Evolutionary conservation across 2,113 vertebrate species (phyloP).

Genomic region (Neodontobutis hainanensis): DNA sequence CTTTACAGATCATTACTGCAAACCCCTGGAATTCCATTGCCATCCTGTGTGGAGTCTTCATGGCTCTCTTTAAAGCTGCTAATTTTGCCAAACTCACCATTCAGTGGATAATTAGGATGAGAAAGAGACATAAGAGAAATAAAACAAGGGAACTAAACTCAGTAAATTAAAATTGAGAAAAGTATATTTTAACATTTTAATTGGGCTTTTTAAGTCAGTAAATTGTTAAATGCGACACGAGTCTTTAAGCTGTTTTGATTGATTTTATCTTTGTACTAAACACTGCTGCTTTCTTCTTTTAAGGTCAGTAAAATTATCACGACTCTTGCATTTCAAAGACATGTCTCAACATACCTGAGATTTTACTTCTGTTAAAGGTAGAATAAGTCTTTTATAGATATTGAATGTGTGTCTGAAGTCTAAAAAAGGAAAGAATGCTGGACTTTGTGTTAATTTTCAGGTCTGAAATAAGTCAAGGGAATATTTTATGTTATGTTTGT

Average conservation of each 20-base stretch:
- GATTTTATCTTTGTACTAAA: conserved; percentile 8
- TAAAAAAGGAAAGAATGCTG: not conserved
- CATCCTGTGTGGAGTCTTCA: conserved; percentile 93
- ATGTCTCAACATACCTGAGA: conserved; percentile 2
- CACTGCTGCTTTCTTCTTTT: not conserved
- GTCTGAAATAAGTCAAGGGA: conserved; percentile 25
- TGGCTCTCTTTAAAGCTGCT: conserved; percentile 96
- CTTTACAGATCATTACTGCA: conserved; percentile 89
- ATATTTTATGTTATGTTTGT: conserved; percentile 1
- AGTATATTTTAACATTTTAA: not conserved
- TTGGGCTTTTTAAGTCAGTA: not conserved
- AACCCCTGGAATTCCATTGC: conserved; percentile 94
- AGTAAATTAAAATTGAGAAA: conserved; percentile 76
- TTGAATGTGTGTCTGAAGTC: not conserved
- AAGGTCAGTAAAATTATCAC: not conserved
- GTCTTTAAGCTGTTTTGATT: not conserved
- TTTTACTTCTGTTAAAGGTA: not conserved
- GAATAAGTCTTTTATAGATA: no score
- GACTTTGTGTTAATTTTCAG: not conserved
- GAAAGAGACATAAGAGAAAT: conserved; percentile 86
- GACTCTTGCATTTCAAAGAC: not conserved
- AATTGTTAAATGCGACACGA: not conserved
- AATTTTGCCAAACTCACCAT: conserved; percentile 94
- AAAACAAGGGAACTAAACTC: conserved; percentile 83
- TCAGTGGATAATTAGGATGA: conserved; percentile 94